Conservation (phyloP, 2,113 vertebrate species). For the Upupa epops region DNA sequence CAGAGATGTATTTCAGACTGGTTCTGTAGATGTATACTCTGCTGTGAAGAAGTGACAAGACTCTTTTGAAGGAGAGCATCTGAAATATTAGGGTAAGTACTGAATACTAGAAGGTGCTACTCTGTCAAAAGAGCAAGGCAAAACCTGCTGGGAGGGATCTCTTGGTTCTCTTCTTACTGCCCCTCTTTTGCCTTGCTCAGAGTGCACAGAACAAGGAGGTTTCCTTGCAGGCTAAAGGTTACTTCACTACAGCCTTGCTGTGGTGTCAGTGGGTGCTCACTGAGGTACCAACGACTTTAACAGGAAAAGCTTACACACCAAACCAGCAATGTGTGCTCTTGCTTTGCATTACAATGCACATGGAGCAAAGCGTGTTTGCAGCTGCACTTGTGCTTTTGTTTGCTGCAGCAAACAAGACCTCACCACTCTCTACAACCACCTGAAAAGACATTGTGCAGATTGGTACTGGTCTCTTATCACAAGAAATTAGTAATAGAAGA, state of each 20-base stretch:
- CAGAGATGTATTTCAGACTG: conserved; percentile 20
- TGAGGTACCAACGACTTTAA: neutral
- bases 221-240: neutral
- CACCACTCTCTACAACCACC: too few relatives aligned
- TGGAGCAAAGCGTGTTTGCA: neutral
- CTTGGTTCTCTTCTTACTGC: neutral
- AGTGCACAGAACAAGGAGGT: neutral
- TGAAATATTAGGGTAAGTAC: conserved; percentile 17
- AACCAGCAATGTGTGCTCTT: neutral
- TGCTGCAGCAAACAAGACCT: too few relatives aligned
- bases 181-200: neutral
- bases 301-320: neutral
- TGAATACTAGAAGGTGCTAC: neutral
- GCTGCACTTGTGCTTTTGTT: neutral
- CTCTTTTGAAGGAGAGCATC: neutral
- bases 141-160: neutral
- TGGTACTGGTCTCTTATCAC: too few relatives aligned
- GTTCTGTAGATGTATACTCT: neutral
- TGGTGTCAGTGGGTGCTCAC: neutral
- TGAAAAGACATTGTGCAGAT: too few relatives aligned
- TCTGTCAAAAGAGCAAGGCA: conserved; percentile 5
- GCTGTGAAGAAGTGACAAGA: conserved; percentile 10
- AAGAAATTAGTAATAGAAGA: too few relatives aligned
- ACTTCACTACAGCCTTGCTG: neutral
- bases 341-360: neutral